Percentiles rank a stretch among this genome's conserved stretches.
phyloP scores from a whole-genome alignment of 2,888 invertebrate genomes.

The Amaurobius ferox region DNA sequence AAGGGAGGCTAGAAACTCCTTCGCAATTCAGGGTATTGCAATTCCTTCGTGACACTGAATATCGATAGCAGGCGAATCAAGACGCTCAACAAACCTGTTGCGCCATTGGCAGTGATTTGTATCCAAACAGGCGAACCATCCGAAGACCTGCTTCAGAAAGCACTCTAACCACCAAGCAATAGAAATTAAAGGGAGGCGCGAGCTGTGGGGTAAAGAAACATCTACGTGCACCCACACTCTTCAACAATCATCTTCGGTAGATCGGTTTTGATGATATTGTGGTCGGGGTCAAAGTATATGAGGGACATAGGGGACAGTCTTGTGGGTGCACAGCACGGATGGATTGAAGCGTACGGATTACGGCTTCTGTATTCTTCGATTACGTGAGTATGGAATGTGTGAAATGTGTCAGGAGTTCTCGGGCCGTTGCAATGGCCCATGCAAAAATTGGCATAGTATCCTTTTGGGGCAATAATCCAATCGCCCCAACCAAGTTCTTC shows the following conservation, averaged over 20 bases:
- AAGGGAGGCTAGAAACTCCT: too few relatives aligned
- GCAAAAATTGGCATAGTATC: constrained; percentile 96
- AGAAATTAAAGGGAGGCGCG: background rate
- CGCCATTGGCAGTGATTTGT: constrained; percentile 28
- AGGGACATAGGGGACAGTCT: constrained; percentile 94
- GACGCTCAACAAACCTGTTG: too few relatives aligned
- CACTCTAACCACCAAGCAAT: constrained; percentile 12
- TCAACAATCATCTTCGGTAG: constrained; percentile 97
- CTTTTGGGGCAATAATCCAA: constrained; percentile 93
- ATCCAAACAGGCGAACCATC: constrained; percentile 23
- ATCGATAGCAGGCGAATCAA: too few relatives aligned
- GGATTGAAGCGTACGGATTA: constrained; percentile 81
- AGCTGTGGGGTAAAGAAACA: background rate
- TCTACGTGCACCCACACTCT: constrained; percentile 91
- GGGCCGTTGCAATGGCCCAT: constrained; percentile 90
- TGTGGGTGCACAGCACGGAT: constrained; percentile 91
- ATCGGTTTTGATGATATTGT: constrained; percentile 93
- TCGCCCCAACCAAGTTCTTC: constrained; percentile 95
- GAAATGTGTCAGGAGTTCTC: constrained; percentile 88
- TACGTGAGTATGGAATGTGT: constrained; percentile 92
- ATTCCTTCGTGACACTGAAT: too few relatives aligned
- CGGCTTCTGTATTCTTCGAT: constrained; percentile 89
- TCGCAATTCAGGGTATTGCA: too few relatives aligned
- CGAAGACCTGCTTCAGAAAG: constrained; percentile 62
- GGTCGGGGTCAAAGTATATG: constrained; percentile 93